Percentiles rank a stretch among this genome's conserved stretches.
phyloP scores from a whole-genome alignment of 2,113 vertebrate genomes.

The Lamprotornis superbus region DNA sequence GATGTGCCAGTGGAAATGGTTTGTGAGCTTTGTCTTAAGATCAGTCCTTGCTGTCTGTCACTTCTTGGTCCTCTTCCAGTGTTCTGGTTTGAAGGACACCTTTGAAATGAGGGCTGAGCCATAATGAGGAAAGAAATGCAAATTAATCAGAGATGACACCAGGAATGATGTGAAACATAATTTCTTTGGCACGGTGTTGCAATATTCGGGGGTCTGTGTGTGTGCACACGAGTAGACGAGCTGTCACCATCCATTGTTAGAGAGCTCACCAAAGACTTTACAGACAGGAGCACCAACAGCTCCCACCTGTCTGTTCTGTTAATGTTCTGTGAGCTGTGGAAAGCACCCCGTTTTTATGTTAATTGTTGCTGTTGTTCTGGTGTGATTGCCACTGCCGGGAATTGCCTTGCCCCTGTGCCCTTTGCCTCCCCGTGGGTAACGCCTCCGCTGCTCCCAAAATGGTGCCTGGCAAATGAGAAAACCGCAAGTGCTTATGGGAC shows the following conservation, averaged over 20 bases:
- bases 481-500: too few species aligned
- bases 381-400: too few species aligned
- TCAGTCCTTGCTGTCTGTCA: background rate
- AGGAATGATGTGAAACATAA: slow-evolving; percentile 29
- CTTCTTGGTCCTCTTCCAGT: background rate
- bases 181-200: background rate
- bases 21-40: background rate
- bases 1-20: too few species aligned
- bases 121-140: slow-evolving; percentile 32
- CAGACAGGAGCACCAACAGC: background rate
- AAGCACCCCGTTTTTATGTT: too few species aligned
- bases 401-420: too few species aligned
- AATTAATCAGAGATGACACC: slow-evolving; percentile 69
- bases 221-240: fast-evolving
- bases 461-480: too few species aligned
- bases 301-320: too few species aligned
- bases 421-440: too few species aligned
- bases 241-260: background rate
- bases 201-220: background rate
- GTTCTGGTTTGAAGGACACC: slow-evolving; percentile 55
- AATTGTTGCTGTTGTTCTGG: too few species aligned
- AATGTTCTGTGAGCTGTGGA: too few species aligned
- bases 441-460: too few species aligned
- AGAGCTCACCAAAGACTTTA: background rate
- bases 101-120: slow-evolving; percentile 50